phyloP scores from a whole-genome alignment of 1,140 invertebrate species.

The Copidosoma floridanum region DNA sequence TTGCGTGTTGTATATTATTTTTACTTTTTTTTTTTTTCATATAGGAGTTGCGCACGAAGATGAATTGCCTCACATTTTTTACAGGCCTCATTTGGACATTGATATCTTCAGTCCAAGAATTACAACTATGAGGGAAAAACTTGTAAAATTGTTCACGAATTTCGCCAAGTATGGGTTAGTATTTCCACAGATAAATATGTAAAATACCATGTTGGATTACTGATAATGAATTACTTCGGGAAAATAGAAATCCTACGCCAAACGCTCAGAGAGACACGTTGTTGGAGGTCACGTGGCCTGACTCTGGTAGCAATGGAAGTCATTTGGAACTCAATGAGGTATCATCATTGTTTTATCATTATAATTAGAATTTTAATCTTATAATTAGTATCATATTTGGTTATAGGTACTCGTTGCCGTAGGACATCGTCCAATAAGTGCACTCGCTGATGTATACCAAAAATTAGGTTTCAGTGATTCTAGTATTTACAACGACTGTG shows the following conservation, averaged over 20 bases:
- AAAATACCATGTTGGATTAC: background rate
- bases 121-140: background rate
- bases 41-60: constrained; percentile 9
- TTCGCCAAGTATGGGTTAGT: constrained; percentile 13
- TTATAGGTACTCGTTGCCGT: background rate
- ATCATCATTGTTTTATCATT: too few relatives aligned
- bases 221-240: background rate
- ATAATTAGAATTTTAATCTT: too few relatives aligned
- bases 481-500: too few relatives aligned
- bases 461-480: too few relatives aligned
- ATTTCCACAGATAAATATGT: too few relatives aligned
- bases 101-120: background rate
- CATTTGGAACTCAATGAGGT: constrained; percentile 5
- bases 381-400: too few relatives aligned
- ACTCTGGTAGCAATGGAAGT: background rate
- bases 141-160: constrained; percentile 1
- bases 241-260: constrained; percentile 11
- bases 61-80: constrained; percentile 12
- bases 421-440: too few relatives aligned
- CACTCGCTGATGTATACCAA: too few relatives aligned
- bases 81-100: background rate
- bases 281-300: constrained; percentile 3
- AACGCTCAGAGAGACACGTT: background rate
- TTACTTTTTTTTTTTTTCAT: background rate
- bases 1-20: background rate